Conservation (phyloP, 1,140 invertebrate species). For the Arctopsyche grandis region DNA sequence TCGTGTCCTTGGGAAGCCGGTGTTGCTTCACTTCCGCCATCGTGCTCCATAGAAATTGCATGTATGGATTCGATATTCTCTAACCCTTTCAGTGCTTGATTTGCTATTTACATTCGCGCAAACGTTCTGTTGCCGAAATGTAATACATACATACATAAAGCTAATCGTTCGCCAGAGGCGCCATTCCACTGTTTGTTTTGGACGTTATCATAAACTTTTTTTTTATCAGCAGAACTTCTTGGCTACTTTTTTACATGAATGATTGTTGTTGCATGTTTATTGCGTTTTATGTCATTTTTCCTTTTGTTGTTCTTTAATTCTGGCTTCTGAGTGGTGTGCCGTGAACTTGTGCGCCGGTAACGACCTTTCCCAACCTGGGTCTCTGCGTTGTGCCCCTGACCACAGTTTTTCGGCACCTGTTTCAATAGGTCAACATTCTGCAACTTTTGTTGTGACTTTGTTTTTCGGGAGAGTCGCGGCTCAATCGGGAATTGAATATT, state of each 20-base stretch:
- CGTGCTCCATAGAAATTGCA: not conserved
- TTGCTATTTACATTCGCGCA: too few species aligned
- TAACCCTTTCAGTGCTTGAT: not conserved
- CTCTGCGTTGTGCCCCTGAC: not conserved
- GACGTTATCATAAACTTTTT: not conserved
- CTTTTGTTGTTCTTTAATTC: too few species aligned
- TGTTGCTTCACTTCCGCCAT: conserved; percentile 16
- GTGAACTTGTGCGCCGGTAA: not conserved
- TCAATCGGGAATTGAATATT: too few species aligned
- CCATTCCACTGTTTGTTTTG: not conserved
- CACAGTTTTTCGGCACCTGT: not conserved
- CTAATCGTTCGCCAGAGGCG: not conserved
- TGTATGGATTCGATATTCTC: not conserved
- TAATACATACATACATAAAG: too few species aligned
- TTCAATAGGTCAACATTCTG: conserved; percentile 1
- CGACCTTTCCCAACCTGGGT: conserved; percentile 18
- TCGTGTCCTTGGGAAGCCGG: conserved; percentile 13
- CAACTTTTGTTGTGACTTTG: not conserved
- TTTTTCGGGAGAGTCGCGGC: too few species aligned
- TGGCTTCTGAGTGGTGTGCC: not conserved
- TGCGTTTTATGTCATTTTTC: too few species aligned
- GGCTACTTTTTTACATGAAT: not conserved
- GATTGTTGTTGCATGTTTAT: not conserved
- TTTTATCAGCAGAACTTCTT: not conserved
- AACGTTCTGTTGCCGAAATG: too few species aligned